Evolutionary conservation across 2,888 invertebrate genomes (phyloP).

Genomic region (Cerceris ruficornis): DNA sequence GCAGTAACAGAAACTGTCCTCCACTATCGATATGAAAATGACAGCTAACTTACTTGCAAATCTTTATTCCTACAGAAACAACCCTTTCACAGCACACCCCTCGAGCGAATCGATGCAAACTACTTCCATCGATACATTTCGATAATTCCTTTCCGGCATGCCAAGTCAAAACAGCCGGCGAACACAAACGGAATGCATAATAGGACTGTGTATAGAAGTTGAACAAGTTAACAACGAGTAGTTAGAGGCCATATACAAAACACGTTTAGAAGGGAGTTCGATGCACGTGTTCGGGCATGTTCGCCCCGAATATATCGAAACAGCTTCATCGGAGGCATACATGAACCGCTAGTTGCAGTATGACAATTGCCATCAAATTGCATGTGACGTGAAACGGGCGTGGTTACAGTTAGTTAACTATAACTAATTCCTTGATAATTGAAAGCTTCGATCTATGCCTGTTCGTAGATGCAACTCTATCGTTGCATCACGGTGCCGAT

Average conservation of each 20-base stretch:
- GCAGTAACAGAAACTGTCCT: no score
- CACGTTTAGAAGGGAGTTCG: neutral
- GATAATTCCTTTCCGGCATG: neutral
- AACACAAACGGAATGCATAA: neutral
- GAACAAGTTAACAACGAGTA: conserved; percentile 1
- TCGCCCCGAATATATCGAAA: neutral
- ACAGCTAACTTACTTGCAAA: no score
- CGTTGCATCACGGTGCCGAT: neutral
- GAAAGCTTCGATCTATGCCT: conserved; percentile 30
- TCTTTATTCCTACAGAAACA: no score
- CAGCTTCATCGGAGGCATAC: neutral
- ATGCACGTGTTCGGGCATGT: neutral
- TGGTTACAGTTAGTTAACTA: conserved; percentile 38
- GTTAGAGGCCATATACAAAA: neutral
- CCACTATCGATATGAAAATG: no score
- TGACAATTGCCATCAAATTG: conserved; percentile 59
- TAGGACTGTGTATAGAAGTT: conserved; percentile 1
- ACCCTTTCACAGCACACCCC: no score
- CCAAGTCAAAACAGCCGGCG: neutral
- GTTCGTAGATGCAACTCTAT: neutral
- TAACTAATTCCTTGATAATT: conserved; percentile 66
- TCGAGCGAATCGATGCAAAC: neutral
- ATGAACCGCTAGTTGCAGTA: conserved; percentile 40
- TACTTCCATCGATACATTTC: neutral
- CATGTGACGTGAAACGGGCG: conserved; percentile 58